Evolutionary conservation across 2,888 invertebrate genomes (phyloP), one percentile per base, ranked within the genome.

Genomic region (Tortrix viridana): DNA sequence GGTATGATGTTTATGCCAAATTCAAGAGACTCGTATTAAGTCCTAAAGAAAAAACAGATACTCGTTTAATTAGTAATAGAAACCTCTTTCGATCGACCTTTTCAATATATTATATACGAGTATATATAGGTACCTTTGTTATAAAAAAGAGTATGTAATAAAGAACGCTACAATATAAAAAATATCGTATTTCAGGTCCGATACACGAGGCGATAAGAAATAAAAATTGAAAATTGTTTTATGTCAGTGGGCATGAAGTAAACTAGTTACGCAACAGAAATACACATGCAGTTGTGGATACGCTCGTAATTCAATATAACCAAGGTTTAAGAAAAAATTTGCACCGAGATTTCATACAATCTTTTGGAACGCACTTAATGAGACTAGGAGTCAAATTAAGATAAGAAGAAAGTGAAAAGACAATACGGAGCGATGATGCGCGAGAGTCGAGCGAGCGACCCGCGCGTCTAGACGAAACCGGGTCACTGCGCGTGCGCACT

Each of bases 391-490:
- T 73, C 66, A 77, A 80, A 80, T 81, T 76, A 76, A 82, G 78
- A 84, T 85, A 82, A 76, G 85, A 87, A 86, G 86, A 69, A 71
- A 71, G 77, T 61, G 57, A 57, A 23, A 57, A 65, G 81, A 84
- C 83, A 83, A 83, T 82, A 77, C 67, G 65, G 56, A 16, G 54
- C 55, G 56, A 26, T 58, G 56, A 26, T 58, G 46, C 46, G 47
- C 41, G 41, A 12, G 65, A 64, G 68, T 62, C 65, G 67, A 69
- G 61, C 32, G 32, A 32, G 32, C 32, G 32, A 32, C 55, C 69
- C 46, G 67, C 56, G 69, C 65, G 65, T 71, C 74, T 69, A 71
- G 70, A 67, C 68, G 66, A 71, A 74, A 76, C 71, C 69, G 70
- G 65, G 73, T 74, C 73, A 70, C 9, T 18, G 46, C 52, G 62